phyloP scores from a whole-genome alignment of 2,888 invertebrate genomes.

The Cryptops parisi region DNA sequence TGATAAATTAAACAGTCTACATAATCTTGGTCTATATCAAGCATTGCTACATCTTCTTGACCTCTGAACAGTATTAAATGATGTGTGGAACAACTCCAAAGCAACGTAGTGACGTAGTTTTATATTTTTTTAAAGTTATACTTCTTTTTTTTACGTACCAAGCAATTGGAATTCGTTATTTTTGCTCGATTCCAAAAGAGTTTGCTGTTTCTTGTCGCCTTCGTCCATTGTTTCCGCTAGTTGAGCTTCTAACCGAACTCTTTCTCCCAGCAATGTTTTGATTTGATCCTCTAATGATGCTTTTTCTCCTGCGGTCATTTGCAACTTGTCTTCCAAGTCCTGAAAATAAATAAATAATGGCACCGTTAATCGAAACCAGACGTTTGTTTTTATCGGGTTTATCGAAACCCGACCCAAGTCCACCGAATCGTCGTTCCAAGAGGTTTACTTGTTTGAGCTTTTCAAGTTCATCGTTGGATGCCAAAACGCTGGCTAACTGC shows the following conservation, averaged over 20 bases:
- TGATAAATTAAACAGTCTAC: no score
- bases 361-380: no score
- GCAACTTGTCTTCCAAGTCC: constrained; percentile 21
- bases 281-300: constrained; percentile 23
- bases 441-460: constrained; percentile 27
- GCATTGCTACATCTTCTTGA: no score
- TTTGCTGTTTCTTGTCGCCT: not conserved
- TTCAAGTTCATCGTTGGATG: constrained; percentile 25
- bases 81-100: no score
- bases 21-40: no score
- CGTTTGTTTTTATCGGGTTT: no score
- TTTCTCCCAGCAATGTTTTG: not conserved
- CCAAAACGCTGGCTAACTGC: constrained; percentile 23
- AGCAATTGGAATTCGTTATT: not conserved
- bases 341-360: not conserved
- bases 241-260: not conserved
- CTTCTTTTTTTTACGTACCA: not conserved
- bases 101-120: no score
- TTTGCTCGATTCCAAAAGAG: not conserved
- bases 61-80: no score
- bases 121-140: not conserved
- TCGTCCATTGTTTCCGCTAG: no score
- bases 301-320: constrained; percentile 25
- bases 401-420: no score
- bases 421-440: no score